These are phyloP conservation scores for Coelogynopora nodosa DNA, from an alignment of 2,888 invertebrate genomes.

Conservation along the genomic window DNA sequence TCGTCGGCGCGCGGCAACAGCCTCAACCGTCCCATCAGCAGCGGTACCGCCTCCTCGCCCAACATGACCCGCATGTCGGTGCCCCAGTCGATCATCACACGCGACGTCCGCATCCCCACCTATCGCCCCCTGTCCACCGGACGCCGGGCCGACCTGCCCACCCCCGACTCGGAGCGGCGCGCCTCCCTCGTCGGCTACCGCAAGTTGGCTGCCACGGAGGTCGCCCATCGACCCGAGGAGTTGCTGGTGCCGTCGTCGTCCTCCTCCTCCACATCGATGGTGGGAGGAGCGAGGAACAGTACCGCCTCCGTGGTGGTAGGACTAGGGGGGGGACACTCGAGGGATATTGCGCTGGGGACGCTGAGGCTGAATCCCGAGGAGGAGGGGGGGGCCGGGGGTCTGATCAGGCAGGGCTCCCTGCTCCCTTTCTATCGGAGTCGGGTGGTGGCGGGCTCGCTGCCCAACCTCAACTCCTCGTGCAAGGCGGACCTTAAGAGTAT, in stretches of 20 bases:
- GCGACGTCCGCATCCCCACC: not conserved
- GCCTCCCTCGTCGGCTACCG: not conserved
- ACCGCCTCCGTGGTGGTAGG: not conserved
- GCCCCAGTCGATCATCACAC: not conserved
- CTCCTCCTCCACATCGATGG: not conserved
- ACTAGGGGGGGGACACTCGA: not conserved
- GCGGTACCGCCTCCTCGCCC: not conserved
- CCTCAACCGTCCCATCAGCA: too few relatives aligned
- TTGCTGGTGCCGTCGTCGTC: not conserved
- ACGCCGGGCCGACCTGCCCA: not conserved
- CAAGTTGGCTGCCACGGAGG: not conserved
- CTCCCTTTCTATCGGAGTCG: not conserved
- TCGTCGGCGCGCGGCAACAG: not conserved
- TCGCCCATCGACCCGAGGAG: not conserved
- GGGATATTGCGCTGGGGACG: not conserved
- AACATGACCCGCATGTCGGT: not conserved
- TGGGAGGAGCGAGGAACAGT: too few relatives aligned
- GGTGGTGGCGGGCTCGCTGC: not conserved
- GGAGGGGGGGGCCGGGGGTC: not conserved
- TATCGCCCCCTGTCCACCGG: not conserved
- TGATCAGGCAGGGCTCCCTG: not conserved
- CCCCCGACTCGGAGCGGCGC: not conserved
- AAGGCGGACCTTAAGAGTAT: not conserved
- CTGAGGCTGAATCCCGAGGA: not conserved
- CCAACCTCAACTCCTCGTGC: not conserved